Base-by-base conservation (phyloP, 2,888 invertebrate genomes). In the Eupithecia insigniata region DNA sequence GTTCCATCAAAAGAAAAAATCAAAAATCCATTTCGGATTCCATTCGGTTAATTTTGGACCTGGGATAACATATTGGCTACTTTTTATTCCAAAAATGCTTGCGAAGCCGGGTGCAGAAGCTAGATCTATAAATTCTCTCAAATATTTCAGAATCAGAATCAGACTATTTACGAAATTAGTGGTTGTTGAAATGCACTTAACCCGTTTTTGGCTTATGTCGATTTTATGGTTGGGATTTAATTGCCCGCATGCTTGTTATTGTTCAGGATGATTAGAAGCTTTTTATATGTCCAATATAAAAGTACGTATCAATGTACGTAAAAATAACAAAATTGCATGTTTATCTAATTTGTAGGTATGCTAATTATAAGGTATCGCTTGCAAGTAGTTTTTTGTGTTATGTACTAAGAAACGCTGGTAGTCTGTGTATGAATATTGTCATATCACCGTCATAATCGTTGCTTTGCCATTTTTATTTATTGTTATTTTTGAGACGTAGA, bases 401-500 rank as follows among this genome's bases (percentile, higher is more conserved):
- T 22, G 22, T 26, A 55, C 55, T 55, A 26, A 55, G 22, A 55
- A 4, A 46, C 10, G n/a, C 22, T 22, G n/a, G 10, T 55, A 26
- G 14, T 5, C 4, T 55, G 12, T 55, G 0, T 26, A 51, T 51
- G n/a, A 51, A 26, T 36, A 36, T 36, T 36, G 3, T 1, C 0
- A 8, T n/a, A 55, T 55, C 5, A 51, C 22, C 7, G 22, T 51
- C 12, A 55, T 55, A 4, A 14, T 26, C 22, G 26, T 12, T 55
- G 26, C 55, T 55, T 55, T 26, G 14, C 26, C n/a, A 26, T 55
- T 26, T 22, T 14, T 26, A 55, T 26, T 34, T 32, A 34, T 62
- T 12, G 4, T 62, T 32, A 32, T 62, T 62, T 62, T 34, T 62
- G 61, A 62, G 61, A 62, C 61, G 30, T 62, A 62, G 61, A 62